Percentiles rank a stretch among this genome's conserved stretches.
These are phyloP conservation scores for Tenthredo scrophulariae DNA, from an alignment of 2,888 invertebrate species.

Conservation along the genomic window DNA sequence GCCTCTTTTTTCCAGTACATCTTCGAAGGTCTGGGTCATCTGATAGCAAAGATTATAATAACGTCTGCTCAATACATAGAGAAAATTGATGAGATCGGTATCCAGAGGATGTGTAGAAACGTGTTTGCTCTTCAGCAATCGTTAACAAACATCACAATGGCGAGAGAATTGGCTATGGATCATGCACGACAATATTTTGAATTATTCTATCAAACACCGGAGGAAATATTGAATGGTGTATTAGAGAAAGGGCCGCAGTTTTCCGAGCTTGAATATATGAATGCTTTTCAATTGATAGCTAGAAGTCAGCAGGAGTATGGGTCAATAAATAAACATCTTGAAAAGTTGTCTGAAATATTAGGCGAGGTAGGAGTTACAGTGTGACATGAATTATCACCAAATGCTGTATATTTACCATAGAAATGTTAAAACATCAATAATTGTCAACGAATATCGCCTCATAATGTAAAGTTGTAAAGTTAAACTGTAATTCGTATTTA, in stretches of 20 bases:
- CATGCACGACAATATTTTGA: conserved; percentile 94
- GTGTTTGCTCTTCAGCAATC: conserved; percentile 92
- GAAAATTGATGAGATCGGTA: conserved; percentile 89
- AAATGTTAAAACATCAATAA: conserved; percentile 6
- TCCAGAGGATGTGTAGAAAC: conserved; percentile 92
- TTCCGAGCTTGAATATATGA: conserved; percentile 89
- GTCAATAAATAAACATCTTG: conserved; percentile 84
- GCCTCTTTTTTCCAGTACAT: conserved; percentile 84
- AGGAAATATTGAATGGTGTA: conserved; percentile 90
- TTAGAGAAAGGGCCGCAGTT: conserved; percentile 91
- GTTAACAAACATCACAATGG: conserved; percentile 90
- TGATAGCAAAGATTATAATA: conserved; percentile 89
- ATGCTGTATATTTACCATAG: conserved; percentile 15
- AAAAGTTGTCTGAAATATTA: conserved; percentile 91
- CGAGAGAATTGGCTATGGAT: conserved; percentile 91
- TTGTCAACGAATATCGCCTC: conserved; percentile 15
- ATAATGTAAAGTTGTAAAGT: conserved; percentile 14
- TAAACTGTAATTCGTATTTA: neutral
- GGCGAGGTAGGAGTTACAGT: conserved; percentile 91
- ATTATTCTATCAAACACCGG: conserved; percentile 89
- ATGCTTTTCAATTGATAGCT: conserved; percentile 86
- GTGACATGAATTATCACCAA: conserved; percentile 72
- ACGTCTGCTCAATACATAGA: conserved; percentile 90
- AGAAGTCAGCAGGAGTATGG: conserved; percentile 68
- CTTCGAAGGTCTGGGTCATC: conserved; percentile 93